Conservation (phyloP, 64 coral and sea anemone genomes). For the Montipora efflorescens region DNA sequence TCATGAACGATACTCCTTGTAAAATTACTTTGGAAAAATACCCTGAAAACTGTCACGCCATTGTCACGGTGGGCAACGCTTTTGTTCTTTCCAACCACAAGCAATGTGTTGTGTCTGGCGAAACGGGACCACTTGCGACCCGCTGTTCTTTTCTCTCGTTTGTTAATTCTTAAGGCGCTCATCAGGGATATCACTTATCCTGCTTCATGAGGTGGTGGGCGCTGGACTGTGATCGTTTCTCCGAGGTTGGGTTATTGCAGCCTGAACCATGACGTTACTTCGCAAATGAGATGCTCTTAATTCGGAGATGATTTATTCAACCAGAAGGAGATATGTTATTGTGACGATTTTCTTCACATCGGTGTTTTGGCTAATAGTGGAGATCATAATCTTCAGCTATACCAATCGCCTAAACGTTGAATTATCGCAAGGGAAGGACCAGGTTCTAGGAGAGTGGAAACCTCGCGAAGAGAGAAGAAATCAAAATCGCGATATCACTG, state of each 20-base stretch:
- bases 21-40: too few species aligned
- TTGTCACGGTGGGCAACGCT: background rate
- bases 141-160: background rate
- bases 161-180: conserved; percentile 3
- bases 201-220: background rate
- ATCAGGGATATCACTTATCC: background rate
- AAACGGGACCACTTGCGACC: background rate
- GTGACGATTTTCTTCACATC: conserved; percentile 87
- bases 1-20: too few species aligned
- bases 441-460: conserved; percentile 22
- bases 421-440: conserved; percentile 2
- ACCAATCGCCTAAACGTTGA: conserved; percentile 78
- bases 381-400: conserved; percentile 76
- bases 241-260: background rate
- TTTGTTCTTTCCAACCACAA: background rate
- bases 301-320: conserved; percentile 63
- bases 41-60: background rate
- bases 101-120: background rate
- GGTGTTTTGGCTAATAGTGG: conserved; percentile 81
- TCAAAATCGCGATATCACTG: background rate
- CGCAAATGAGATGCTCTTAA: conserved; percentile 1
- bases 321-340: conserved; percentile 79
- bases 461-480: background rate
- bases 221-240: background rate
- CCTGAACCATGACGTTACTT: background rate